phyloP scores from a whole-genome alignment of 2,797 vertebrate species.

The Spinibarbus caldwelli region DNA sequence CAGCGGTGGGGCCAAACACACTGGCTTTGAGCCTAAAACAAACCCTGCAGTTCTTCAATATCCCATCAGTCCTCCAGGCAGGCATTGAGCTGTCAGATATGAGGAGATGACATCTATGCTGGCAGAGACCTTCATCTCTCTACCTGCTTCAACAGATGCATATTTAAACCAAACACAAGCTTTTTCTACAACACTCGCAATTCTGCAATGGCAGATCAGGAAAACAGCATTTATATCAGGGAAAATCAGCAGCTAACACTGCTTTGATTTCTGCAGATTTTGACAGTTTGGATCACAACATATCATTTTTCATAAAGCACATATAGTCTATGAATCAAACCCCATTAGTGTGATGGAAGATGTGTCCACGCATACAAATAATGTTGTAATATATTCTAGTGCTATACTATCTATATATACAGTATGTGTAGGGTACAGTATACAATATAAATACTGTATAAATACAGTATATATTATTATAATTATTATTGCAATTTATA shows the following conservation, averaged over 20 bases:
- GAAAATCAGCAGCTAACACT: not conserved
- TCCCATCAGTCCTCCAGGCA: slow-evolving; percentile 28
- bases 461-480: not conserved
- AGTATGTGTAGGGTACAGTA: too few species aligned
- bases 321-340: not conserved
- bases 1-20: not conserved
- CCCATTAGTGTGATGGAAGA: not conserved
- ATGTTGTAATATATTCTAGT: not conserved
- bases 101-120: not conserved
- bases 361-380: not conserved
- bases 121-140: slow-evolving; percentile 46
- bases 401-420: not conserved
- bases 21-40: slow-evolving; percentile 18
- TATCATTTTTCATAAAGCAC: not conserved
- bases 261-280: not conserved
- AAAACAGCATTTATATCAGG: not conserved
- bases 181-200: slow-evolving; percentile 6
- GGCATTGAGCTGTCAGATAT: slow-evolving; percentile 39
- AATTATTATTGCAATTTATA: not conserved
- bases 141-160: slow-evolving; percentile 47
- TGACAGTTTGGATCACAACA: not conserved
- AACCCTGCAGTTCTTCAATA: slow-evolving; percentile 25
- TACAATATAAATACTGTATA: too few species aligned
- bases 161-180: slow-evolving; percentile 49
- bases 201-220: not conserved